A percentile compares a stretch with the other conserved stretches of the same genome.
Conservation (phyloP, 2,113 vertebrate genomes). For the Nibea coibor region DNA sequence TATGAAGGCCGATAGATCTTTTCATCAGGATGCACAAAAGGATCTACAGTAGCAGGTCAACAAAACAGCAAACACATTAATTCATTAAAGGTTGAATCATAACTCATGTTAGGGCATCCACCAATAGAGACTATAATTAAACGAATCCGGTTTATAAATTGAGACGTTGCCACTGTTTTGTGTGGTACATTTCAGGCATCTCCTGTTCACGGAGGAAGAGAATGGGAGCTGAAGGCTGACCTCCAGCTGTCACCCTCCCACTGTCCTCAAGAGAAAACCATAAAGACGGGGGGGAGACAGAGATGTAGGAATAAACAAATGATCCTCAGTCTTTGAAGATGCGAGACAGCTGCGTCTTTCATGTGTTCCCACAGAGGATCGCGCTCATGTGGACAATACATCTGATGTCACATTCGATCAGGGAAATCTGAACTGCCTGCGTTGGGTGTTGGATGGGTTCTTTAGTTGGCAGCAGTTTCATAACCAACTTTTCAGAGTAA, state of each 20-base stretch:
- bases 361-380: conserved; percentile 52
- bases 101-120: neutral
- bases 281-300: conserved; percentile 34
- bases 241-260: conserved; percentile 57
- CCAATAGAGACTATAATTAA: neutral
- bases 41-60: neutral
- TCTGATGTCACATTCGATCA: conserved; percentile 44
- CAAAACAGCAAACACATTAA: neutral
- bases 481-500: conserved; percentile 2
- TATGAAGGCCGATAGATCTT: neutral
- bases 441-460: neutral
- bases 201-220: conserved; percentile 5
- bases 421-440: neutral
- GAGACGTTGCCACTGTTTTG: neutral
- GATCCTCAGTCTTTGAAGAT: conserved; percentile 72
- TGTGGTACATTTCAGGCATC: neutral
- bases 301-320: conserved; percentile 70
- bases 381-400: conserved; percentile 39
- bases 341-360: conserved; percentile 61
- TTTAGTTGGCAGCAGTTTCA: conserved; percentile 14
- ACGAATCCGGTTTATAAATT: neutral
- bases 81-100: neutral
- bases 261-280: conserved; percentile 36
- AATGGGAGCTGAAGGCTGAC: conserved; percentile 63
- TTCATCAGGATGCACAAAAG: neutral